These are phyloP conservation scores for Synergus itoensis DNA, from an alignment of 2,888 invertebrate species.

Conservation along the genomic window DNA sequence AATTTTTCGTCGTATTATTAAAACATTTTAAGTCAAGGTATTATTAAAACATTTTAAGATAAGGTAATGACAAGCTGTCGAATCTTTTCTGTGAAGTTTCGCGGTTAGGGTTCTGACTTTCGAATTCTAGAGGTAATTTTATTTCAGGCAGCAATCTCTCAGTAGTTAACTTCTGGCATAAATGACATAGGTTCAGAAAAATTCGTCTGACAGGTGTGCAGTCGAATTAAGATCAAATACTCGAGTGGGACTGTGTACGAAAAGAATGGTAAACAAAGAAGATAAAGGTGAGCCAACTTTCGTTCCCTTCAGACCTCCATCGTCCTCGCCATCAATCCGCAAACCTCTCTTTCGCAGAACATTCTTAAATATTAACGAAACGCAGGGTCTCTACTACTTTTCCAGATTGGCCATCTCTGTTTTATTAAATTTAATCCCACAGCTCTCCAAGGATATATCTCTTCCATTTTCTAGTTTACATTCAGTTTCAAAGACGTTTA, in stretches of 20 bases:
- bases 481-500: not conserved
- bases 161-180: slow-evolving; percentile 64
- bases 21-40: not conserved
- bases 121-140: slow-evolving; percentile 59
- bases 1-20: not conserved
- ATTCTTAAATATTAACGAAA: slow-evolving; percentile 69
- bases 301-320: not conserved
- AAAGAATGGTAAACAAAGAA: slow-evolving; percentile 36
- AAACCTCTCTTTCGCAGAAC: slow-evolving; percentile 52
- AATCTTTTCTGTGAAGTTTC: not conserved
- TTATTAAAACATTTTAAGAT: not conserved
- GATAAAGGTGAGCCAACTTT: slow-evolving; percentile 15
- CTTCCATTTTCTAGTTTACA: slow-evolving; percentile 25
- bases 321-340: slow-evolving; percentile 40
- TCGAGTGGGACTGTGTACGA: slow-evolving; percentile 45
- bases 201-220: slow-evolving; percentile 71
- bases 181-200: slow-evolving; percentile 68
- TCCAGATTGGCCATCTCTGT: slow-evolving; percentile 67
- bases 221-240: slow-evolving; percentile 58
- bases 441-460: slow-evolving; percentile 37
- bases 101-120: no score
- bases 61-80: slow-evolving; percentile 18
- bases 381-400: slow-evolving; percentile 58
- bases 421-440: slow-evolving; percentile 65
- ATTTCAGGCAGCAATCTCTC: slow-evolving; percentile 69